Evolutionary conservation across 1,140 invertebrate species (phyloP), one percentile per base, ranked within the genome.

Genomic region (Scaptomyza graminum): DNA sequence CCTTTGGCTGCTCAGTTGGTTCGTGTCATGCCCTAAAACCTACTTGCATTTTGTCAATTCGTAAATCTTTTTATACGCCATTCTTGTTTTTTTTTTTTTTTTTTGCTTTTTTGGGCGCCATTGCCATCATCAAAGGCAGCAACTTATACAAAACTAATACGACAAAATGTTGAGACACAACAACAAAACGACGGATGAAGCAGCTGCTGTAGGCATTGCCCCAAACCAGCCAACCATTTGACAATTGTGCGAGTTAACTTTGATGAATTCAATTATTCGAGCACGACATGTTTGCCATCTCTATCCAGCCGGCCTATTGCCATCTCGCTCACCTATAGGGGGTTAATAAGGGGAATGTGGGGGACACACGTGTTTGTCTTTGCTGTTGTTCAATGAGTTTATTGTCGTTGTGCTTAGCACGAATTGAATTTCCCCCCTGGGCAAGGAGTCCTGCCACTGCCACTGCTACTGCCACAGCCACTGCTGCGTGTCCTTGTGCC

Each of bases 241-340:
- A 70, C 83, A 88, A 88, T 87, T 87, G 83, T 79, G 83, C 79
- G 73, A 88, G 83, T 88, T 88, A 83, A 83, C 83, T 88, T 89
- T 88, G 83, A 88, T 89, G 84, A 88, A 89, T 88, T 88, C 83
- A 88, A 88, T 89, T 88, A 89, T 83, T 74, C 41, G 76, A 68
- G 79, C 68, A 76, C 78, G 66, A 67, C 63, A 60, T 61, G 28
- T 57, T 62, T 25, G 37, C 65, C 63, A 51, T 69, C 47, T 56
- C 64, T 74, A 25, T 68, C 49, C 49, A 15, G 28, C 43, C 34
- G 7, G 12, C 56, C 62, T 44, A 56, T 41, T 22, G 56, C 34
- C 60, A 11, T 56, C 44, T 70, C 52, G 16, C 46, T 83, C 43
- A 43, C 12, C 4, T n/a, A 15, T 18, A 54, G 1, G 11, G 12